These are phyloP conservation scores for Pelusios castaneus DNA, from an alignment of 2,113 vertebrate genomes.

Conservation along the genomic window DNA sequence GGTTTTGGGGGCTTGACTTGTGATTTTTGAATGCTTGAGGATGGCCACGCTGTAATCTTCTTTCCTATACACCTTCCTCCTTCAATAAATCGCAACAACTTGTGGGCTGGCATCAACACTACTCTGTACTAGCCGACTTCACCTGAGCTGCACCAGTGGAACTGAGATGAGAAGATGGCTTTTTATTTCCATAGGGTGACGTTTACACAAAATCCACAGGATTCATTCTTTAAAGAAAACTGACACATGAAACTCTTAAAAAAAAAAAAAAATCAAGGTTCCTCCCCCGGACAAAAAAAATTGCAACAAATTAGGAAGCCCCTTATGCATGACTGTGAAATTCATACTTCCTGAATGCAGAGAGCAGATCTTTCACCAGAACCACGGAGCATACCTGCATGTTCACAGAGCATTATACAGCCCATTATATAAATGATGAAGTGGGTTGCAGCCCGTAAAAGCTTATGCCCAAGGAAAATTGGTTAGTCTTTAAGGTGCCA, in stretches of 20 bases:
- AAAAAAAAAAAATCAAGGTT: background rate
- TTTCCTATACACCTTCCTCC: background rate
- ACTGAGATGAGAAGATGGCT: background rate
- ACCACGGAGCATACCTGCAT: accelerated
- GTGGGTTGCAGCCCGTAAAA: too few species aligned
- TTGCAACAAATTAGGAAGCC: background rate
- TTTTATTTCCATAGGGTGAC: background rate
- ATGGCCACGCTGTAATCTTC: background rate
- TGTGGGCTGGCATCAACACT: background rate
- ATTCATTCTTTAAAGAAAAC: background rate
- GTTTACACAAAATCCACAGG: background rate
- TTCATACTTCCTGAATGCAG: background rate
- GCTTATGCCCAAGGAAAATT: too few species aligned
- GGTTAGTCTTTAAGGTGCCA: too few species aligned
- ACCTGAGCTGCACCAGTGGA: background rate
- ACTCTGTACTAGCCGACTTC: background rate
- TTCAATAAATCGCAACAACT: background rate
- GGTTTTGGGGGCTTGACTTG: background rate
- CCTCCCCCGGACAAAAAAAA: background rate
- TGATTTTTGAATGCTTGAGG: background rate
- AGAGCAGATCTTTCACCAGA: background rate
- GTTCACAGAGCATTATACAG: accelerated
- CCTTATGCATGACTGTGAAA: background rate
- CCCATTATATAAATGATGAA: accelerated
- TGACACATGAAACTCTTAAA: background rate